phyloP scores from a whole-genome alignment of 2,888 invertebrate species.

The Papilio elwesi region DNA sequence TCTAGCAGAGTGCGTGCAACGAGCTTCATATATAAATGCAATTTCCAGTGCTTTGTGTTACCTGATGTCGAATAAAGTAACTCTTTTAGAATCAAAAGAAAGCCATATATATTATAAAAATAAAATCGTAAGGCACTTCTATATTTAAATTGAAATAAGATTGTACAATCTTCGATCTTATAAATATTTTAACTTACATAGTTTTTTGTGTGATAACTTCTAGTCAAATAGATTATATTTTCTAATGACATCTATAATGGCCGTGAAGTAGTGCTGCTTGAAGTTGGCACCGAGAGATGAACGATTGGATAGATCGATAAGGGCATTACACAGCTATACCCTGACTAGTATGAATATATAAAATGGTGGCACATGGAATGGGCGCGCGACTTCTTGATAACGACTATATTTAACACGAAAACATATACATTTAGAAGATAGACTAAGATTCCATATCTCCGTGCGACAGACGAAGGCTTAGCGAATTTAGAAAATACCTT shows the following conservation, averaged over 20 bases:
- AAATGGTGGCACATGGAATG: conserved; percentile 76
- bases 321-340: conserved; percentile 69
- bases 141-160: conserved; percentile 75
- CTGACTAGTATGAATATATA: conserved; percentile 78
- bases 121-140: conserved; percentile 83
- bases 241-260: conserved; percentile 55
- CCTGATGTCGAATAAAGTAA: conserved; percentile 56
- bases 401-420: conserved; percentile 53
- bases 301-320: conserved; percentile 55
- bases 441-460: conserved; percentile 26
- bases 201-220: conserved; percentile 59
- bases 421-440: conserved; percentile 42
- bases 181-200: conserved; percentile 62
- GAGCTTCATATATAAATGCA: conserved; percentile 73
- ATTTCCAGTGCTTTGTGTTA: conserved; percentile 68
- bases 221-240: conserved; percentile 58
- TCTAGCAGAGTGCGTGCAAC: conserved; percentile 59
- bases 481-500: conserved; percentile 67
- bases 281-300: conserved; percentile 41
- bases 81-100: conserved; percentile 53
- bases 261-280: conserved; percentile 44
- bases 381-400: conserved; percentile 64
- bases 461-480: conserved; percentile 52
- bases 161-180: conserved; percentile 66
- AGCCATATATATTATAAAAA: conserved; percentile 71